Percentiles rank a stretch among this genome's conserved stretches.
These are phyloP conservation scores for Halcyon malimbica DNA, from an alignment of 2,113 vertebrate genomes.

Conservation along the genomic window DNA sequence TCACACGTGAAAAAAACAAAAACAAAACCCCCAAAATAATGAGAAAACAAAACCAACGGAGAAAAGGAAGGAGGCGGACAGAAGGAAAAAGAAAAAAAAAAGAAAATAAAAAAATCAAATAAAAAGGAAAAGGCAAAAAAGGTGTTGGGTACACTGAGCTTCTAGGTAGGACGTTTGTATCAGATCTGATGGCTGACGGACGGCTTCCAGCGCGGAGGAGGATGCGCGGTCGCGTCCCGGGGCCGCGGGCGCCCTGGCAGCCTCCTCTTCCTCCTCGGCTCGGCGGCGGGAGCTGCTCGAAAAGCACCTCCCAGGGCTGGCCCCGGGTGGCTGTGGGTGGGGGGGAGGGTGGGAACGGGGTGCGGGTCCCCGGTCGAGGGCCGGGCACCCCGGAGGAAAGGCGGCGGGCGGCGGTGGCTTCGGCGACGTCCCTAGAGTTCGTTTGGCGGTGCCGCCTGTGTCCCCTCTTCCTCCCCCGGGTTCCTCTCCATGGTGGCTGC, in stretches of 20 bases:
- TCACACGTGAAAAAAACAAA: background rate
- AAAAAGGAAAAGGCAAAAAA: background rate
- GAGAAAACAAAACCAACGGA: too few relatives aligned
- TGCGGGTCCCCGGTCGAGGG: background rate
- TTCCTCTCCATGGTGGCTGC: conserved; percentile 35
- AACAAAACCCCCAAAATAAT: background rate
- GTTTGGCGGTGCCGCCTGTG: background rate
- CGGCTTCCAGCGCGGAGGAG: background rate
- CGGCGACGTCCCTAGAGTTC: background rate
- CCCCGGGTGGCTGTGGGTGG: background rate
- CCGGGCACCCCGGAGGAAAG: background rate
- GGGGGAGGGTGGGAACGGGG: background rate
- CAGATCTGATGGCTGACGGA: background rate
- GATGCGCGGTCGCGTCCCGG: background rate
- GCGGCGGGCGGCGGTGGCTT: background rate
- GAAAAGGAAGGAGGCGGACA: background rate
- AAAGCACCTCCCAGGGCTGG: background rate
- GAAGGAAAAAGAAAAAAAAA: background rate
- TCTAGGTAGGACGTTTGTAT: background rate
- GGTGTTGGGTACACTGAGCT: background rate
- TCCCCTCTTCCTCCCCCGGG: background rate
- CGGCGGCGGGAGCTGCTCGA: background rate
- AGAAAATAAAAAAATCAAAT: background rate
- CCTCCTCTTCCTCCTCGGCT: conserved; percentile 41
- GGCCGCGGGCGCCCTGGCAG: background rate